Evolutionary conservation across 2,888 invertebrate species (phyloP), one percentile per base, ranked within the genome.

Genomic region (Oligia strigilis): DNA sequence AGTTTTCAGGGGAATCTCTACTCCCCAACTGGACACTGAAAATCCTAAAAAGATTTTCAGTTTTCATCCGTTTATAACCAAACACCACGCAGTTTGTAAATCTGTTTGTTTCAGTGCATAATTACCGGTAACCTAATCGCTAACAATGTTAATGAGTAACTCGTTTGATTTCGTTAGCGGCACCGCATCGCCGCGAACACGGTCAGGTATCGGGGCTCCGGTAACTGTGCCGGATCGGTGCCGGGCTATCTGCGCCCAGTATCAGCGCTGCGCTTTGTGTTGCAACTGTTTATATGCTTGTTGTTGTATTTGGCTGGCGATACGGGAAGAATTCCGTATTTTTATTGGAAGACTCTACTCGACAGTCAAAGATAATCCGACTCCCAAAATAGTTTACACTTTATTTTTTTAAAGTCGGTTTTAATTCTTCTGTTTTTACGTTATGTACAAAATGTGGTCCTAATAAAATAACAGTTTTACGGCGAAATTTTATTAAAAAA

Each of bases 191-290:
- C 55, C 87, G 89, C 87, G 90, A 94, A 94, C 93, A 92, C 94
- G 94, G 95, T 94, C 93, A 93, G 89, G 87, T 84, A 90, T 90
- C 91, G 90, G 87, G 90, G 92, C 84, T 93, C 91, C 90, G 91
- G 88, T 94, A 94, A 94, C 93, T 94, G 92, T 92, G 86, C 87
- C 86, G 89, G 88, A 82, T 87, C 90, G 85, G 83, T 84, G 78
- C 76, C 49, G 75, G 49, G 64, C 80, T 82, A 88, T 86, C 90
- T 88, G 82, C 78, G 55, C 17, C 65, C 60, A 52, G 23, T 70
- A 88, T 89, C 85, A 67, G 66, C 14, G 40, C 43, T 83, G 75
- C 72, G 13, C 6, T 74, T 69, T 69, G 71, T 82, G 62, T 71
- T 73, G 81, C 65, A 85, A 82, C 60, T 65, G n/a, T 14, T 67